A percentile compares a stretch with the other conserved stretches of the same genome.
Conservation (phyloP, 2,113 vertebrate genomes). For the Camelus bactrianus region DNA sequence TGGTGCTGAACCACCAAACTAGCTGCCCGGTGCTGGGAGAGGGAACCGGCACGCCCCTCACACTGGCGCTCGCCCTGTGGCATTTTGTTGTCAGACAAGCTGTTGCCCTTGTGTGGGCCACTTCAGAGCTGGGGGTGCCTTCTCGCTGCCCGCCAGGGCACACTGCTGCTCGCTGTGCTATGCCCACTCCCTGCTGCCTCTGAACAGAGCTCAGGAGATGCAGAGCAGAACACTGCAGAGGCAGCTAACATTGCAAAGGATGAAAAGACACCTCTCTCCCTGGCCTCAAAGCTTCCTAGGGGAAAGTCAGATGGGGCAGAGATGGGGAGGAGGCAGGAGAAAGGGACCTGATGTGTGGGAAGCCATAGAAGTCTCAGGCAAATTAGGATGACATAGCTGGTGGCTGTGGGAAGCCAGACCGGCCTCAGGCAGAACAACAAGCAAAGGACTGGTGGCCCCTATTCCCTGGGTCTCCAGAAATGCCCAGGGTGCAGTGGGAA, state of each 20-base stretch:
- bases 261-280: neutral
- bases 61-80: neutral
- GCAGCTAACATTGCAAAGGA: neutral
- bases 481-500: neutral
- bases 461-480: neutral
- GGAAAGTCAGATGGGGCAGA: neutral
- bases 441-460: neutral
- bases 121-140: neutral
- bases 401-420: neutral
- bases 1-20: conserved; percentile 26
- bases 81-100: neutral
- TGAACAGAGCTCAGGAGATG: neutral
- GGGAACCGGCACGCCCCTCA: neutral
- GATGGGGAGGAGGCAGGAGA: neutral
- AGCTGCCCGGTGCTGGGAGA: neutral
- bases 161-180: neutral
- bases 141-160: neutral
- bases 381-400: neutral
- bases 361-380: neutral
- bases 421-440: neutral
- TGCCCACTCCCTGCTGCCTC: neutral
- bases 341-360: neutral
- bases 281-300: neutral
- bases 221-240: neutral
- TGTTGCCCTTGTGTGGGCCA: neutral